Conservation (phyloP, 2,797 vertebrate genomes). For the Sebastes hubbsi region DNA sequence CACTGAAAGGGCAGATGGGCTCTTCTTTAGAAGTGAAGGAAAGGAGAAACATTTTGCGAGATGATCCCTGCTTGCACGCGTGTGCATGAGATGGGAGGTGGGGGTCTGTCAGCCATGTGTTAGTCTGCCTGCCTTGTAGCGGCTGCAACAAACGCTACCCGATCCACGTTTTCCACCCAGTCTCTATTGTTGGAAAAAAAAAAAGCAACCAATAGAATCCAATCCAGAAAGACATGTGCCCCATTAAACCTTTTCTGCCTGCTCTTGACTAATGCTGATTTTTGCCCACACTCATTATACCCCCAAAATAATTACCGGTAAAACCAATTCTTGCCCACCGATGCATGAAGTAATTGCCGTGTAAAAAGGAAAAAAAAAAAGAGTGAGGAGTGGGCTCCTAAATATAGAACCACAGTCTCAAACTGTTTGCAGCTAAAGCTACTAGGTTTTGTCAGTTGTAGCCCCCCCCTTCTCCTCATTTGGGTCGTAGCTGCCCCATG, state of each 20-base stretch:
- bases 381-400: slow-evolving; percentile 30
- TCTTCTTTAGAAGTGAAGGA: slow-evolving; percentile 9
- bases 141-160: slow-evolving; percentile 55
- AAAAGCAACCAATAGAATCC: slow-evolving; percentile 6
- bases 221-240: slow-evolving; percentile 35
- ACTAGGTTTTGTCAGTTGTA: slow-evolving; percentile 48
- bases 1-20: slow-evolving; percentile 14
- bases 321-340: slow-evolving; percentile 66
- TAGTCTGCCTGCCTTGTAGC: slow-evolving; percentile 59
- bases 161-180: slow-evolving; percentile 51
- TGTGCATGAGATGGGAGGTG: slow-evolving; percentile 36
- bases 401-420: slow-evolving; percentile 60
- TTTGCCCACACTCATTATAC: slow-evolving; percentile 67
- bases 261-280: slow-evolving; percentile 51
- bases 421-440: slow-evolving; percentile 43
- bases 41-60: slow-evolving; percentile 35
- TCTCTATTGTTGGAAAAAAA: slow-evolving; percentile 19
- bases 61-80: slow-evolving; percentile 22
- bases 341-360: slow-evolving; percentile 69
- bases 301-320: slow-evolving; percentile 69
- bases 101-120: slow-evolving; percentile 78
- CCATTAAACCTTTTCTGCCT: slow-evolving; percentile 48
- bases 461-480: slow-evolving; percentile 22
- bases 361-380: slow-evolving; percentile 40
- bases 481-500: slow-evolving; percentile 54